Base-by-base conservation (phyloP, 2,797 vertebrate species). In the Intellagama lesueurii region DNA sequence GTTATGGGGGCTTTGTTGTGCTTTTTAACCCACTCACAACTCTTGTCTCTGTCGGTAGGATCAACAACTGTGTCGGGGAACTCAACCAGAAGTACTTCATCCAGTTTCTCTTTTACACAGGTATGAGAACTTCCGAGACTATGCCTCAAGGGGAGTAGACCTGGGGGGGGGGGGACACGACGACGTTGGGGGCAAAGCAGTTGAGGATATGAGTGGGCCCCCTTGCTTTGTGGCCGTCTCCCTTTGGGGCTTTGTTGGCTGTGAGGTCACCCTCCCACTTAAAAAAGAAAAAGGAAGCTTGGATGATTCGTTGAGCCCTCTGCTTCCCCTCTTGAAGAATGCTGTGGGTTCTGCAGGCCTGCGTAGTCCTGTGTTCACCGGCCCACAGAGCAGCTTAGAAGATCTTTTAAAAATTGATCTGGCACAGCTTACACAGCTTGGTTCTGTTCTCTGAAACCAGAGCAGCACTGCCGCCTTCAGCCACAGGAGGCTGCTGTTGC, bases 61-160 rank as follows among this genome's bases (percentile, higher is more conserved):
- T 98, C 87, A 98, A 98, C 90, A 98, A 98, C 89, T 98, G 98
- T 52, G 97, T 98, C 0, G 97, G 98, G 26, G 97, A 98, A 82
- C 92, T 98, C 0, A 98, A 98, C 95, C 98, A 98, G 95, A 98
- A 98, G 90, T 98, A 98, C 88, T 98, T 98, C 91, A 97, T 98
- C 94, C 98, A 98, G 96, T 98, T 98, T 88, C 97, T 98, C 72
- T 98, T 98, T 90, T 98, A 98, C 89, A 97, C 97, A 0, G 98
- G 98, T 98, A 92, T 92, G 40, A 26, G 7, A 60, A 6, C 4
- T 14, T 9, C 19, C 4, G 26, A 2, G 0, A 0, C 9, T 0
- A 3, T 0, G 12, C 79, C 4, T 12, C 1, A 17, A 24, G 32
- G 7, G 19, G 52, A 14, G 7, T 56, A 56, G 40, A 40, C 16